Conservation (phyloP, 1,140 invertebrate species). For the Zaprionus ornatus region DNA sequence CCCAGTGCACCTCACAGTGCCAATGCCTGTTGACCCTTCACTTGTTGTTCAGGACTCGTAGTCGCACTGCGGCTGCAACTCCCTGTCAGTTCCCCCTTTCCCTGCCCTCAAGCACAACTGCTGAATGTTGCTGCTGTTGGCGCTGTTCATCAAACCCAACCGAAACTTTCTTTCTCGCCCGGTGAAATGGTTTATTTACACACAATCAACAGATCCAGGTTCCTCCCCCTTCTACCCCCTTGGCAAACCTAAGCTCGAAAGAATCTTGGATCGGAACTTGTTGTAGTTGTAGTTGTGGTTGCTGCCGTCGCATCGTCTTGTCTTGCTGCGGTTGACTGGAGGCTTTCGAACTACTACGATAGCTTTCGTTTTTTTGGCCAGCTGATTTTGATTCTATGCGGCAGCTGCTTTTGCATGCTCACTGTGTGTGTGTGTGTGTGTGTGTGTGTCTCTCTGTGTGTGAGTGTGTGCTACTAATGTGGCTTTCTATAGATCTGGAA, state of each 20-base stretch:
- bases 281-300: not conserved
- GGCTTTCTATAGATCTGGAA: conserved; percentile 18
- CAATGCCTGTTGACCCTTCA: not conserved
- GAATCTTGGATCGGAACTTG: conserved; percentile 47
- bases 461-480: not conserved
- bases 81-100: not conserved
- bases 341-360: conserved; percentile 58
- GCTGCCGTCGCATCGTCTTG: not conserved
- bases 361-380: conserved; percentile 70
- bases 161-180: conserved; percentile 67
- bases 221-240: not conserved
- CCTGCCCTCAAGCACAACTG: not conserved
- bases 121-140: conserved; percentile 1
- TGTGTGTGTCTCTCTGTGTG: not conserved
- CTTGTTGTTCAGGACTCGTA: conserved; percentile 6
- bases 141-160: conserved; percentile 8
- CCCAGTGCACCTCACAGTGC: not conserved
- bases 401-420: conserved; percentile 15
- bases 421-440: conserved; percentile 1
- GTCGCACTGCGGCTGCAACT: not conserved
- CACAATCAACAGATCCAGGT: conserved; percentile 17
- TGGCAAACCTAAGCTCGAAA: conserved; percentile 35
- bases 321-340: conserved; percentile 16
- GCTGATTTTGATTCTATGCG: conserved; percentile 59
- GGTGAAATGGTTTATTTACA: conserved; percentile 52